phyloP scores from a whole-genome alignment of 2,113 vertebrate species.

The Octodon degus region DNA sequence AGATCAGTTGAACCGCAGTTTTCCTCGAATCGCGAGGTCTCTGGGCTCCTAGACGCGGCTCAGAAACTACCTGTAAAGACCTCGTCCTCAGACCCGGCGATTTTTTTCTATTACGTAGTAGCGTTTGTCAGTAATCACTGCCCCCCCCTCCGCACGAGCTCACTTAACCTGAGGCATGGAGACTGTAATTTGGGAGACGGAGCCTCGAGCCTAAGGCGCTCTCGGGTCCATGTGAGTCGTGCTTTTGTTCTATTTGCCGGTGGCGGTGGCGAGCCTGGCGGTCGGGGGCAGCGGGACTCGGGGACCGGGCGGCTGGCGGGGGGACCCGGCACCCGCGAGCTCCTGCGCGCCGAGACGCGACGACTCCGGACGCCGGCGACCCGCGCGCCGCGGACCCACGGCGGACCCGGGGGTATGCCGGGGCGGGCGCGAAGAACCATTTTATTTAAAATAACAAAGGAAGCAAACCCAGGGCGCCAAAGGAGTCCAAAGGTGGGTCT shows the following conservation, averaged over 20 bases:
- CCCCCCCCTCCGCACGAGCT: constrained; percentile 68
- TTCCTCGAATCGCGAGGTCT: constrained; percentile 34
- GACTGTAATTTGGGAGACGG: constrained; percentile 72
- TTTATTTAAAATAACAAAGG: background rate
- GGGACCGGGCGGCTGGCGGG: background rate
- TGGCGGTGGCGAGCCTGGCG: background rate
- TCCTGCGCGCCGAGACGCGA: background rate
- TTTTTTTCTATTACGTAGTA: constrained; percentile 71
- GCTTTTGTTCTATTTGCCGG: constrained; percentile 35
- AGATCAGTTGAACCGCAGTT: background rate
- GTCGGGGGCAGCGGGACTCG: background rate
- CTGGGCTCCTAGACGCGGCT: constrained; percentile 27
- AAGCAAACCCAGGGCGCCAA: background rate
- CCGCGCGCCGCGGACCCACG: background rate
- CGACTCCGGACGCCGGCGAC: background rate
- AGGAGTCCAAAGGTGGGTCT: background rate
- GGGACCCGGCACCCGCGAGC: background rate
- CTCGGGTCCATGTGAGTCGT: constrained; percentile 68
- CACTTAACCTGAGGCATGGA: constrained; percentile 74
- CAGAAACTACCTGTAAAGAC: constrained; percentile 68
- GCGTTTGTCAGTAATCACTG: constrained; percentile 71
- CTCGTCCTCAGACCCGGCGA: constrained; percentile 51
- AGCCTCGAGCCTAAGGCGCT: constrained; percentile 71
- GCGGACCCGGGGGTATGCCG: background rate
- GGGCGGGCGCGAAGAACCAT: background rate